A percentile compares a stretch with the other conserved stretches of the same genome.
These are phyloP conservation scores for Drosophila rubida DNA, from an alignment of 2,888 invertebrate species.

Conservation along the genomic window DNA sequence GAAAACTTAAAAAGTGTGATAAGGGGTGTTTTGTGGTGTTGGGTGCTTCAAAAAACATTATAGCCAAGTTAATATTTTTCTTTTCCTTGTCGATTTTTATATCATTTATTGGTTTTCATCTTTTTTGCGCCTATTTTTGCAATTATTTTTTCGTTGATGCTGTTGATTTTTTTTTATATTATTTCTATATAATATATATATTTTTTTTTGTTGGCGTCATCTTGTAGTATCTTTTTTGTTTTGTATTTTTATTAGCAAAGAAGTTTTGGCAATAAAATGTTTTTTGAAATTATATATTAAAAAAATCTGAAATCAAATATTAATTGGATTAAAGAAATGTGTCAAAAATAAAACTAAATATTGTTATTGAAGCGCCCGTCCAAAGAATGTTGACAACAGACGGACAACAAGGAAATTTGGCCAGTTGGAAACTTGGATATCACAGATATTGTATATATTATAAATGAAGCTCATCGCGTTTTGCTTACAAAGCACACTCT, in stretches of 20 bases:
- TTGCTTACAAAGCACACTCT: background rate
- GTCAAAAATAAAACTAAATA: slow-evolving; percentile 56
- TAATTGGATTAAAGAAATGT: slow-evolving; percentile 83
- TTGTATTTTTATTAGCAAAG: slow-evolving; percentile 76
- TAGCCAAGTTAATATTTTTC: slow-evolving; percentile 76
- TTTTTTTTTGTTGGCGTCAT: slow-evolving; percentile 69
- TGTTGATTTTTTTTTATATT: slow-evolving; percentile 64
- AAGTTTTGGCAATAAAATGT: slow-evolving; percentile 85
- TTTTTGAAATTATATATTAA: slow-evolving; percentile 85
- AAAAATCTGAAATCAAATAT: slow-evolving; percentile 85
- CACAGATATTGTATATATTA: background rate
- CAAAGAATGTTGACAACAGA: background rate
- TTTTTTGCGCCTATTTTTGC: slow-evolving; percentile 71
- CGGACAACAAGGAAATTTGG: background rate
- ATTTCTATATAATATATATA: slow-evolving; percentile 56
- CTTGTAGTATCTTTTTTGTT: slow-evolving; percentile 65
- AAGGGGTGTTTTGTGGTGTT: slow-evolving; percentile 81
- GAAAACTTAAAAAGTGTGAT: slow-evolving; percentile 82
- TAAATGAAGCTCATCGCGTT: too few species aligned
- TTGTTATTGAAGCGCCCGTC: slow-evolving; percentile 23
- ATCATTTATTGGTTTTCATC: slow-evolving; percentile 64
- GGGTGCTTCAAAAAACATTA: slow-evolving; percentile 85
- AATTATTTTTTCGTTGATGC: slow-evolving; percentile 62
- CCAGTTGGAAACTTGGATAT: slow-evolving; percentile 10
- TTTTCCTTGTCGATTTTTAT: slow-evolving; percentile 63